Evolutionary conservation across 2,888 invertebrate genomes (phyloP).

Genomic region (Flexamia atlantica): DNA sequence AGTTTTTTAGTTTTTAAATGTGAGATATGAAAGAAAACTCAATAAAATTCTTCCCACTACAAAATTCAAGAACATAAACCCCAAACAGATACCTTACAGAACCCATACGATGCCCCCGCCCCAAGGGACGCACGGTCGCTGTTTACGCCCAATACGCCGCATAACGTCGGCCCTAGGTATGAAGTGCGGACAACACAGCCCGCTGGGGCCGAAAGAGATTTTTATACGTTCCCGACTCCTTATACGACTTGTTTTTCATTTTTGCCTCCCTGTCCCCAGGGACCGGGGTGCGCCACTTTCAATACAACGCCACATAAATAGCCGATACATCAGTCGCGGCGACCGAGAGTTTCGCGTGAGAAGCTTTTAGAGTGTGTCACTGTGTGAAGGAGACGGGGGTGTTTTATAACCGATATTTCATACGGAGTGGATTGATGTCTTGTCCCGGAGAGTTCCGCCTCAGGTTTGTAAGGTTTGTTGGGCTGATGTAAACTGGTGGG

Average conservation of each 20-base stretch:
- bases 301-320: conserved; percentile 62
- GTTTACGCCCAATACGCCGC: conserved; percentile 31
- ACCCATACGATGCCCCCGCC: background rate
- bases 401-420: conserved; percentile 31
- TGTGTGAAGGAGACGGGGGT: background rate
- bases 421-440: too few species aligned
- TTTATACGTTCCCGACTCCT: conserved; percentile 30
- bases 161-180: conserved; percentile 15
- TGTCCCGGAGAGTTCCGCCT: too few species aligned
- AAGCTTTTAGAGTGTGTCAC: conserved; percentile 30
- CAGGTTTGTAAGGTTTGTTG: too few species aligned
- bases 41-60: too few species aligned
- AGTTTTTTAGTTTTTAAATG: too few species aligned
- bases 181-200: conserved; percentile 16
- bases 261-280: conserved; percentile 36
- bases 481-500: too few species aligned
- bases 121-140: background rate
- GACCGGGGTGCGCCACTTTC: conserved; percentile 42
- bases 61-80: background rate
- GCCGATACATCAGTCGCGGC: conserved; percentile 61
- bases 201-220: background rate
- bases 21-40: too few species aligned
- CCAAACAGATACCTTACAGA: background rate
- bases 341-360: conserved; percentile 24
- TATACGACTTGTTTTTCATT: conserved; percentile 51